These are phyloP conservation scores for Diaperis boleti DNA, from an alignment of 2,888 invertebrate genomes.

Conservation along the genomic window DNA sequence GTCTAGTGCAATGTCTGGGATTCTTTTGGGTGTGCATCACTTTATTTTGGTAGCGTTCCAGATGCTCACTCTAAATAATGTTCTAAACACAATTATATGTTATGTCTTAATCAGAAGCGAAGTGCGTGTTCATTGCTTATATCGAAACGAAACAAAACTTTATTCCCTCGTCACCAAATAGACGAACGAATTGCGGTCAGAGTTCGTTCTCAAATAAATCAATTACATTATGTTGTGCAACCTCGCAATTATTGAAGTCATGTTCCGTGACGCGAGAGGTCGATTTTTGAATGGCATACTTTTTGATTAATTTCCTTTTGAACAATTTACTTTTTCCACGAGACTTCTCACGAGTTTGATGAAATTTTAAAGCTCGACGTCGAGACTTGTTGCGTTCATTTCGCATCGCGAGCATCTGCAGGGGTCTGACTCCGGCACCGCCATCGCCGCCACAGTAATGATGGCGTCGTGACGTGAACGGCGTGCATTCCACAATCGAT, in stretches of 20 bases:
- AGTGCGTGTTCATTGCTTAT: conserved; percentile 3
- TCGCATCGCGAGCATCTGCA: conserved; percentile 7
- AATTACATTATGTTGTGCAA: conserved; percentile 19
- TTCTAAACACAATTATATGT: too few relatives aligned
- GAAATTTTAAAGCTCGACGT: conserved; percentile 19
- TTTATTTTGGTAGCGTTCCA: neutral
- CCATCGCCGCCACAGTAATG: conserved; percentile 13
- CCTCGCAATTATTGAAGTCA: conserved; percentile 10
- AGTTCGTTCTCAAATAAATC: neutral
- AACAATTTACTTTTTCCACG: too few relatives aligned
- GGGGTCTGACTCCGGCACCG: conserved; percentile 25
- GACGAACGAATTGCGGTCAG: neutral
- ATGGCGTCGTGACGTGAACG: conserved; percentile 40
- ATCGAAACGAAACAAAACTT: neutral
- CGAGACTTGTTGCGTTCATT: conserved; percentile 39
- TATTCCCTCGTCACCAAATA: neutral
- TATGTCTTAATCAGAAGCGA: too few relatives aligned
- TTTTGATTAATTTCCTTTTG: conserved; percentile 8
- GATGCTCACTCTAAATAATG: too few relatives aligned
- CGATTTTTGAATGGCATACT: conserved; percentile 8
- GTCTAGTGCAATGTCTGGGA: too few relatives aligned
- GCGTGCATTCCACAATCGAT: conserved; percentile 48
- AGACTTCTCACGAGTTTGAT: too few relatives aligned
- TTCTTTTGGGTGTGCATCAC: neutral
- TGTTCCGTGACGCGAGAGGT: conserved; percentile 29